phyloP scores from a whole-genome alignment of 2,113 vertebrate species.

The Morone saxatilis region DNA sequence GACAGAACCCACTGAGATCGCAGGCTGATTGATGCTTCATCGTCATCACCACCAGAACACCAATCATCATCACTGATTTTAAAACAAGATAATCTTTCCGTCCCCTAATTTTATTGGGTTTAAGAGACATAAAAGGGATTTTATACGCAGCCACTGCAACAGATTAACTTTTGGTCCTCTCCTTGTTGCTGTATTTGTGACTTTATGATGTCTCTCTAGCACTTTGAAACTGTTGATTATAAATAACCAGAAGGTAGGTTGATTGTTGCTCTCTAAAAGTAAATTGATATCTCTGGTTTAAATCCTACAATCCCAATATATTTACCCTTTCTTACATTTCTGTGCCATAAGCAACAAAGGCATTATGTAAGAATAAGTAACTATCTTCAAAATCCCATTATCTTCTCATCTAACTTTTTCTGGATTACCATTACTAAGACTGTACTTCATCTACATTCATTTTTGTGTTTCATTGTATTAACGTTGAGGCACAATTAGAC shows the following conservation, averaged over 20 bases:
- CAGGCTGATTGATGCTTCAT: conserved; percentile 84
- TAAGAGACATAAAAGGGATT: conserved; percentile 34
- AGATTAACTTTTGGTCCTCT: not conserved
- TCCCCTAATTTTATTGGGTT: not conserved
- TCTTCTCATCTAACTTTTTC: not conserved
- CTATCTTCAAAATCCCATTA: not conserved
- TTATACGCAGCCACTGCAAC: not conserved
- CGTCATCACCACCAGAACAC: not conserved
- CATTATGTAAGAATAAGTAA: conserved; percentile 41
- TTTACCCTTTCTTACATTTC: conserved; percentile 36
- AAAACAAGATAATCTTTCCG: not conserved
- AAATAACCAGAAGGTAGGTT: no score
- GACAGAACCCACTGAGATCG: conserved; percentile 96
- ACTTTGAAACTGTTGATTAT: conserved; percentile 1
- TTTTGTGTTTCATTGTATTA: not conserved
- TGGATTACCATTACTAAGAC: not conserved
- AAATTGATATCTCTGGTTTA: conserved; percentile 1
- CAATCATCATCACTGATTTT: not conserved
- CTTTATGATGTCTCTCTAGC: not conserved
- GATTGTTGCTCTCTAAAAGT: no score
- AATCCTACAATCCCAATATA: not conserved
- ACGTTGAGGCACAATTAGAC: not conserved
- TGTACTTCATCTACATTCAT: not conserved
- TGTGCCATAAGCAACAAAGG: conserved; percentile 60
- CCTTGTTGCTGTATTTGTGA: not conserved